A percentile compares a stretch with the other conserved stretches of the same genome.
These are phyloP conservation scores for Ariopsis seemanni DNA, from an alignment of 2,113 vertebrate species.

Conservation along the genomic window DNA sequence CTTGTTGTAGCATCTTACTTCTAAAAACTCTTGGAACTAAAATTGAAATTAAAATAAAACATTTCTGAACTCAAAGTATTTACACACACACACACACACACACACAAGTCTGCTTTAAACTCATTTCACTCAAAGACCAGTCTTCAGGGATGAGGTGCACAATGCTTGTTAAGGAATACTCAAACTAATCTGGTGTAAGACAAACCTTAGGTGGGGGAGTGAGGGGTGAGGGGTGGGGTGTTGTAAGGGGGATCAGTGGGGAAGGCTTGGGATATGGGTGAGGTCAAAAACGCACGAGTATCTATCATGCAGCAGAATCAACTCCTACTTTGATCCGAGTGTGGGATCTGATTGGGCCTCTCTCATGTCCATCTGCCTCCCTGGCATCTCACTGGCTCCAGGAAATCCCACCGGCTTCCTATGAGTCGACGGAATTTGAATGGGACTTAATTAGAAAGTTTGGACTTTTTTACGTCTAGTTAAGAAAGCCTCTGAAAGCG, in stretches of 20 bases:
- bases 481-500: slow-evolving; percentile 1
- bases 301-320: slow-evolving; percentile 77
- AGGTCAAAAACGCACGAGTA: slow-evolving; percentile 58
- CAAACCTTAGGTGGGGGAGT: not conserved
- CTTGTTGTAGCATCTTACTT: not conserved
- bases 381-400: slow-evolving; percentile 79
- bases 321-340: slow-evolving; percentile 83
- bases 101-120: not conserved
- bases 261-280: slow-evolving; percentile 47
- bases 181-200: slow-evolving; percentile 3
- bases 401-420: slow-evolving; percentile 81
- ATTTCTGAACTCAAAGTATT: not conserved
- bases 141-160: slow-evolving; percentile 22
- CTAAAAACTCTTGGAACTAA: not conserved
- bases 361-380: slow-evolving; percentile 81
- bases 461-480: slow-evolving; percentile 4
- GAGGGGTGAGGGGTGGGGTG: not conserved
- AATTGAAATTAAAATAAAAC: not conserved
- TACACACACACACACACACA: too few species aligned
- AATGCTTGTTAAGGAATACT: slow-evolving; percentile 26
- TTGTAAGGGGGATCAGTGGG: slow-evolving; percentile 34
- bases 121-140: not conserved
- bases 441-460: slow-evolving; percentile 71
- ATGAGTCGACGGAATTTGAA: slow-evolving; percentile 75
- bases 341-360: slow-evolving; percentile 82